Evolutionary conservation across 92 coral and sea anemone species (phyloP).

Genomic region (Epizoanthus rinbou): DNA sequence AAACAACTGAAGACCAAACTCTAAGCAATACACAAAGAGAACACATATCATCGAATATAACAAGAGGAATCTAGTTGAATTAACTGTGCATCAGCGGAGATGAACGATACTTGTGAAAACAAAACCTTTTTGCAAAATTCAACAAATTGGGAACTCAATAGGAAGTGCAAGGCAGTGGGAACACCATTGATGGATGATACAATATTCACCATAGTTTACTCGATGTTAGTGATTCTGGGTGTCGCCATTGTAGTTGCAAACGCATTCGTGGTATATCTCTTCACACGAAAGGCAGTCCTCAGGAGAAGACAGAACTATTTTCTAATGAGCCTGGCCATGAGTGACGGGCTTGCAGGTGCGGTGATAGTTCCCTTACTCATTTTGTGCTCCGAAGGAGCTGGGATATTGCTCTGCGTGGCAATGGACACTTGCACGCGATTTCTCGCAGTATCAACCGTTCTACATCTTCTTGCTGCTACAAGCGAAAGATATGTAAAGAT

Average conservation of each 20-base stretch:
- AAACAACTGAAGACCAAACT: no score
- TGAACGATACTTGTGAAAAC: no score
- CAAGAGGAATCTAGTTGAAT: no score
- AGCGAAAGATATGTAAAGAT: constrained; percentile 69
- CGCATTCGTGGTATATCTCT: constrained; percentile 53
- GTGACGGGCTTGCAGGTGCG: constrained; percentile 60
- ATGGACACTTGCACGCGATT: constrained; percentile 78
- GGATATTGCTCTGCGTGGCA: constrained; percentile 49
- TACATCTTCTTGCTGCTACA: constrained; percentile 64
- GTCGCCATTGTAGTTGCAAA: constrained; percentile 53
- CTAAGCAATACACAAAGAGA: no score
- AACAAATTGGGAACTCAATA: no score
- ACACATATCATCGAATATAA: no score
- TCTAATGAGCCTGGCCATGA: constrained; percentile 66
- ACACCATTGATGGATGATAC: not conserved
- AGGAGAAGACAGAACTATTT: constrained; percentile 62
- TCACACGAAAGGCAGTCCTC: constrained; percentile 40
- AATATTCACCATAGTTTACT: constrained; percentile 3
- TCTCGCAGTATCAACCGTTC: constrained; percentile 70
- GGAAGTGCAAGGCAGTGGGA: not conserved
- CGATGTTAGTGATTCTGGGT: not conserved
- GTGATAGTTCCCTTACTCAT: constrained; percentile 60
- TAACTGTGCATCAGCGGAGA: no score
- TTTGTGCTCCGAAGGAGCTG: constrained; percentile 10
- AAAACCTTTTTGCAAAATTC: no score